phyloP scores from a whole-genome alignment of 2,113 vertebrate species.

The Pterocles gutturalis region DNA sequence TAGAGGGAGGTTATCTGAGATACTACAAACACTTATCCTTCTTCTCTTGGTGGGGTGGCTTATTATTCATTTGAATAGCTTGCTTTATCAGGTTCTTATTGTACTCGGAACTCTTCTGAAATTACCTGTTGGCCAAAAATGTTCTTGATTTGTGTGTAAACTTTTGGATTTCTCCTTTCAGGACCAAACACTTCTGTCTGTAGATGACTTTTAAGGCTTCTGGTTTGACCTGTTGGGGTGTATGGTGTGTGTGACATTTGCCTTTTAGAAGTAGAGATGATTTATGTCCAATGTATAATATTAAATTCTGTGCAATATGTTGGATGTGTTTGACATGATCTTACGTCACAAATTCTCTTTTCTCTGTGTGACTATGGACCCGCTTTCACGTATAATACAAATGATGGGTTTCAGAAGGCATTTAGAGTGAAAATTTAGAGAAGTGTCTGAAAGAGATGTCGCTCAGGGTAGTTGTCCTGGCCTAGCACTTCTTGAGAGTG shows the following conservation, averaged over 20 bases:
- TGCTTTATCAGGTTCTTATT: neutral
- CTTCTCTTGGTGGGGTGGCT: neutral
- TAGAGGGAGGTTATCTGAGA: neutral
- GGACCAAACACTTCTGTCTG: neutral
- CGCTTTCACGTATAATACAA: neutral
- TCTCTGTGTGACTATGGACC: neutral
- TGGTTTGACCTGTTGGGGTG: neutral
- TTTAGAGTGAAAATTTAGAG: neutral
- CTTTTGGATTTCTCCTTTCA: neutral
- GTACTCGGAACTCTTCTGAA: neutral
- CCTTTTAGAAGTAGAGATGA: neutral
- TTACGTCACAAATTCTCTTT: neutral
- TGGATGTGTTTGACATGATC: neutral
- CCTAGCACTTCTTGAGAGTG: neutral
- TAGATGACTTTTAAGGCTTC: neutral
- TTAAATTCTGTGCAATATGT: neutral
- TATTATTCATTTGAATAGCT: neutral
- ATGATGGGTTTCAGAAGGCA: neutral
- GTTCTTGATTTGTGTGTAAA: neutral
- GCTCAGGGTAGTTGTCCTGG: neutral
- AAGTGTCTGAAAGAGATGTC: neutral
- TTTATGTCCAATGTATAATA: accelerated
- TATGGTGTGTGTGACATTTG: neutral
- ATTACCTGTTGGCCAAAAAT: neutral
- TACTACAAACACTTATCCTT: neutral